A percentile compares a stretch with the other conserved stretches of the same genome.
phyloP scores from a whole-genome alignment of 2,797 vertebrate species.

The Stomatorhinus walkeri region DNA sequence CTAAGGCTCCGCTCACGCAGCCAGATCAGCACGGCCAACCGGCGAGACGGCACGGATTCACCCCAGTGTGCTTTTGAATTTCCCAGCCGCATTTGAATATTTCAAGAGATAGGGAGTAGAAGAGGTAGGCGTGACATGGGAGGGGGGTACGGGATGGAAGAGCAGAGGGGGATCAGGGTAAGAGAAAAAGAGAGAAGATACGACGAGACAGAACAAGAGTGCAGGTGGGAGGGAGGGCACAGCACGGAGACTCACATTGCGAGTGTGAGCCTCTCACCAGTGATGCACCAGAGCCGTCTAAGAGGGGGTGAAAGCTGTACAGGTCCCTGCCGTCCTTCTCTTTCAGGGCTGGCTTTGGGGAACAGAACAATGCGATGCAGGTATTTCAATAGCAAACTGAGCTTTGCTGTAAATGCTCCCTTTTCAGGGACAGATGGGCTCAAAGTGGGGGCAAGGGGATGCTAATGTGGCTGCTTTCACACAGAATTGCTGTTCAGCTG shows the following conservation, averaged over 20 bases:
- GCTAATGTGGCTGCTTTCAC: background rate
- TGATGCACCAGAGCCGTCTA: background rate
- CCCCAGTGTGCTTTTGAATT: background rate
- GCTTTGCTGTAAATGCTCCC: background rate
- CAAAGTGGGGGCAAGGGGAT: background rate
- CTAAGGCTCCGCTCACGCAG: background rate
- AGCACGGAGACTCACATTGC: background rate
- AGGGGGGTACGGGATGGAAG: background rate
- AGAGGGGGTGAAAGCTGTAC: background rate
- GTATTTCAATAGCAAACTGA: background rate
- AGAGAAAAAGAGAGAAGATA: background rate
- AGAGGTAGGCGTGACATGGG: background rate
- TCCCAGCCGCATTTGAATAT: slow-evolving; percentile 5
- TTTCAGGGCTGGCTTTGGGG: background rate
- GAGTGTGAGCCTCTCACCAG: background rate
- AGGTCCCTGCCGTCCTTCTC: background rate
- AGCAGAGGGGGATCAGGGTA: background rate
- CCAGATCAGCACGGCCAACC: background rate
- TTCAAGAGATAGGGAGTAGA: background rate
- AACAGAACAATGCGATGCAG: background rate
- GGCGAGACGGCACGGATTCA: background rate
- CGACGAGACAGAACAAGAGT: background rate
- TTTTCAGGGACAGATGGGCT: background rate
- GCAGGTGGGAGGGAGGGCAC: background rate
- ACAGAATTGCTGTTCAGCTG: background rate